phyloP scores from a whole-genome alignment of 53 echinoderm and acorn worm species.

The Echinometra lucunter region DNA sequence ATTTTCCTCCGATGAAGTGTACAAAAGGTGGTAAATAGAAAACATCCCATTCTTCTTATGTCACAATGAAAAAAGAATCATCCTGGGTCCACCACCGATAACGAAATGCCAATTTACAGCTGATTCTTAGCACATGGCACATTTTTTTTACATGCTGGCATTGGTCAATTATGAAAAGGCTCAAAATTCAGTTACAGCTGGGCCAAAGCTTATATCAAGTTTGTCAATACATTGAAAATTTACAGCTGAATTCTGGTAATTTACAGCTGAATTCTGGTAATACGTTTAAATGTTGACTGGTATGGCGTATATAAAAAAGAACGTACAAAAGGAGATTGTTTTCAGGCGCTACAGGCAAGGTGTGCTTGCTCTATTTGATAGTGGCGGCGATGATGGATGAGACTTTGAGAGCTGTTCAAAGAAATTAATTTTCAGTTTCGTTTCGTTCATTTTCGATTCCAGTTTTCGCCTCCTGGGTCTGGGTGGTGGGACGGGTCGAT shows the following conservation, averaged over 20 bases:
- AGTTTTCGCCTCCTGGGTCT: constrained; percentile 68
- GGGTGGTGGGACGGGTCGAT: constrained; percentile 59
- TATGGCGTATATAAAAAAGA: constrained; percentile 4
- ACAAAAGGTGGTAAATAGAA: not conserved
- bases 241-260: constrained; percentile 24
- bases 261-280: not conserved
- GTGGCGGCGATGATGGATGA: not conserved
- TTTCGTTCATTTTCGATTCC: constrained; percentile 65
- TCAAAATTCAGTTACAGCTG: not conserved
- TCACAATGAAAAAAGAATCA: not conserved
- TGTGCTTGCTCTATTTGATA: constrained; percentile 59
- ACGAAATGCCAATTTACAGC: constrained; percentile 13
- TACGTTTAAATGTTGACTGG: not conserved
- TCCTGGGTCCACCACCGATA: not conserved
- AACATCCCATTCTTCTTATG: not conserved
- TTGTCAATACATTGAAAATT: not conserved
- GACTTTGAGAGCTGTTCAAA: constrained; percentile 62
- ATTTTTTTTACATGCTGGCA: not conserved
- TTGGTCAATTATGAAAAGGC: not conserved
- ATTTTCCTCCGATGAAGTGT: not conserved
- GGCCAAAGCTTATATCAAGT: not conserved
- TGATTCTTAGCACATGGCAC: not conserved
- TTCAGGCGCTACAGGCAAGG: constrained; percentile 26
- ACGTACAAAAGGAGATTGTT: not conserved
- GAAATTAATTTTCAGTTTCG: constrained; percentile 64